Percentiles rank a stretch among this genome's conserved stretches.
phyloP scores from a whole-genome alignment of 2,888 invertebrate genomes.

The Tanytarsus gracilentus region DNA sequence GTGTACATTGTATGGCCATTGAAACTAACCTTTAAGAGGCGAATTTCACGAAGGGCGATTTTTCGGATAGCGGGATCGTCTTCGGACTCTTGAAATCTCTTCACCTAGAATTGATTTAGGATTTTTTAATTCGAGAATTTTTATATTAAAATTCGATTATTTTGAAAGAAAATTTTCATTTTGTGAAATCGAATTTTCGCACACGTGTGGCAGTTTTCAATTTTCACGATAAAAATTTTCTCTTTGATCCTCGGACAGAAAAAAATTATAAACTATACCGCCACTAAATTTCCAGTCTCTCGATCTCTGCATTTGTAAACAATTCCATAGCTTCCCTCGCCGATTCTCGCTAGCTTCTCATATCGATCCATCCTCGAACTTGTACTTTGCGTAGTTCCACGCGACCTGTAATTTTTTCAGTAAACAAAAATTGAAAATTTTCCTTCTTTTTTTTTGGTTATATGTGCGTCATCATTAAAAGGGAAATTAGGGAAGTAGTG shows the following conservation, averaged over 20 bases:
- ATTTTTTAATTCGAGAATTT: too few species aligned
- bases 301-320: slow-evolving; percentile 94
- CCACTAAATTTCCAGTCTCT: slow-evolving; percentile 89
- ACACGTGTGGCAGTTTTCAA: too few species aligned
- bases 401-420: slow-evolving; percentile 51
- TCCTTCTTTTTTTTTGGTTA: slow-evolving; percentile 36
- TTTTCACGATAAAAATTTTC: too few species aligned
- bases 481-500: not conserved
- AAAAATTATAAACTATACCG: too few species aligned
- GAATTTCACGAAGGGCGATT: slow-evolving; percentile 88
- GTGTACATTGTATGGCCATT: not conserved
- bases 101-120: too few species aligned
- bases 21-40: slow-evolving; percentile 73
- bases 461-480: not conserved
- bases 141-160: too few species aligned
- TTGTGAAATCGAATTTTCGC: too few species aligned
- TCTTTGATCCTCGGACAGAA: too few species aligned
- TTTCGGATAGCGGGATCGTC: slow-evolving; percentile 94
- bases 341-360: slow-evolving; percentile 87
- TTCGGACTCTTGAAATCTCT: slow-evolving; percentile 94
- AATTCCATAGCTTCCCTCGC: slow-evolving; percentile 92
- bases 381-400: too few species aligned
- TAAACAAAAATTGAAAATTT: not conserved
- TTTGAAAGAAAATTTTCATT: too few species aligned
- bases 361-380: slow-evolving; percentile 88